Evolutionary conservation across 2,888 invertebrate genomes (phyloP), one percentile per base, ranked within the genome.

Genomic region (Parnassius glacialis): DNA sequence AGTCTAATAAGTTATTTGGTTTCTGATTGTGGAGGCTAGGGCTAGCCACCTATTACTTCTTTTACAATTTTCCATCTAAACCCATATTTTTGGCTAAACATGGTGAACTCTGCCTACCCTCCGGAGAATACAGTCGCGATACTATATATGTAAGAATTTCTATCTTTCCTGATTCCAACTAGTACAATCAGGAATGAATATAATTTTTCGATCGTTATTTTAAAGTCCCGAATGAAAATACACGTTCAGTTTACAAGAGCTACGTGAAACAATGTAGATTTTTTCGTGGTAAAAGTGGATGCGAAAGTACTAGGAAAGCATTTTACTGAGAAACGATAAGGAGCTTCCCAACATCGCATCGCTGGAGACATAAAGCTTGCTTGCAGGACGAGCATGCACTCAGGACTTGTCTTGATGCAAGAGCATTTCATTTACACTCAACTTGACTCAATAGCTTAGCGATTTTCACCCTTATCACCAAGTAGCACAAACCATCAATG

Each of bases 261-360:
- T 65, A 65, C 70, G 66, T 68, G 68, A 73, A 75, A 75, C 74
- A 75, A 71, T 75, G 70, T 73, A 67, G 64, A 67, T 71, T 73
- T 71, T 68, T 70, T 69, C 66, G 65, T 65, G 63, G 69, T 70
- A 69, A 65, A 68, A 61, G 67, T 67, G 67, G 67, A 74, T 68
- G 66, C 65, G 70, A 70, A 76, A 73, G 72, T 76, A 79, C 81
- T 72, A 76, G 75, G 78, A 84, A 86, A 83, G 76, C 82, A 84
- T 86, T 87, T 87, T 85, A 85, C 83, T 73, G 76, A 74, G 83
- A 82, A 83, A 74, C 83, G 78, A 75, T 87, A 88, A 88, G 86
- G 73, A 82, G 85, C 85, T 84, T 81, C 78, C 74, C 76, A 75
- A 75, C 80, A 80, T 82, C 82, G 67, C 64, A 75, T 78, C 75